Conservation (phyloP, 2,113 vertebrate species). For the Hystrix cristata region DNA sequence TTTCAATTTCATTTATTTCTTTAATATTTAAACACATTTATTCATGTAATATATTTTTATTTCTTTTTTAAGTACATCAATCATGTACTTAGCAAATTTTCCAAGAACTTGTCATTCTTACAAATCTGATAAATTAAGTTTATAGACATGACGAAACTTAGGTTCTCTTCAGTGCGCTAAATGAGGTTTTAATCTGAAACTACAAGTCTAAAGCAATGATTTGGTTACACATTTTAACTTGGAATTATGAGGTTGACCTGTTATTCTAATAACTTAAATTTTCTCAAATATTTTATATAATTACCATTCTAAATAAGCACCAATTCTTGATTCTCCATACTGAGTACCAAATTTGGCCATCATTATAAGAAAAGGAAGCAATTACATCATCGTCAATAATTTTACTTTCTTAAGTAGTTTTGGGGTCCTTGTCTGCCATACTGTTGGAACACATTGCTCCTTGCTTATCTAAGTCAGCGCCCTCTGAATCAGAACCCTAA, state of each 20-base stretch:
- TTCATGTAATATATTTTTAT: slow-evolving; percentile 48
- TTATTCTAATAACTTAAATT: slow-evolving; percentile 12
- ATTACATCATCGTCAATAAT: not conserved
- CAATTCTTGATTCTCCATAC: slow-evolving; percentile 13
- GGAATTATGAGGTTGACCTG: slow-evolving; percentile 1
- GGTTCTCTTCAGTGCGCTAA: not conserved
- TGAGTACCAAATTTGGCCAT: not conserved
- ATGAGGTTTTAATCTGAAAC: slow-evolving; percentile 33
- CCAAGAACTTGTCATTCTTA: slow-evolving; percentile 37
- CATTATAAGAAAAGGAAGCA: not conserved
- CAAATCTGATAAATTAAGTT: slow-evolving; percentile 42
- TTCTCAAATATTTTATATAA: slow-evolving; percentile 4
- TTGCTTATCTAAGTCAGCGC: not conserved
- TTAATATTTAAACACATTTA: slow-evolving; percentile 51
- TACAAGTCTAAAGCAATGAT: slow-evolving; percentile 33
- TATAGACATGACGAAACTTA: not conserved
- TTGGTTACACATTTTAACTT: slow-evolving; percentile 32
- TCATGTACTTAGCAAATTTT: slow-evolving; percentile 3
- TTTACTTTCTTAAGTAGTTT: slow-evolving; percentile 24
- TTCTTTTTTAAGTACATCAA: slow-evolving; percentile 34
- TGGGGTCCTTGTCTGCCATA: not conserved
- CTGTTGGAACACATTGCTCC: not conserved
- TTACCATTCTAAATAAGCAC: slow-evolving; percentile 36
- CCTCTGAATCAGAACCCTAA: not conserved
- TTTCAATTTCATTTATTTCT: slow-evolving; percentile 48